Evolutionary conservation across 2,888 invertebrate genomes (phyloP), one percentile per base, ranked within the genome.

Genomic region (Andrena chrysosceles): DNA sequence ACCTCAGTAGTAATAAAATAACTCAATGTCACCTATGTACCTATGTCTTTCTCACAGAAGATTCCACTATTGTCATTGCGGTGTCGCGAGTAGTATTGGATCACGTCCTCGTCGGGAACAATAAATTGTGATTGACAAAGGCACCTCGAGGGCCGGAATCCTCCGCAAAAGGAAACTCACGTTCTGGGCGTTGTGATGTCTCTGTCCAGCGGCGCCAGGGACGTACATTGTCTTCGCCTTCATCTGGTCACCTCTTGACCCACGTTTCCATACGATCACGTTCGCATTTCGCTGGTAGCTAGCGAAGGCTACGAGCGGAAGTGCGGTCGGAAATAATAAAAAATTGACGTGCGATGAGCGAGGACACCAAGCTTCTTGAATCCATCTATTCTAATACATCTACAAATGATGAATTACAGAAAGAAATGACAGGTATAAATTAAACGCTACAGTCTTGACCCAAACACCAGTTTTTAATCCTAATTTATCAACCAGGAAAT

Each of bases 241-340:
- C 89, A 88, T 90, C 89, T 85, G 86, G 75, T 80, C 87, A 87
- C 89, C 89, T 85, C 81, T 85, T 80, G 90, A 90, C 89, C 90
- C 87, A 59, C 69, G 73, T 90, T 90, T 89, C 87, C 90, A 89
- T 90, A 88, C 80, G 82, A 85, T 83, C 89, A 85, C 87, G 87
- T 80, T 85, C 85, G 69, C 64, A 79, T 80, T 86, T 85, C 72
- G 67, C 77, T 64, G 60, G 59, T 75, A 33, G 71, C 81, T 77
- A 83, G 76, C 20, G 79, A 81, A n/a, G 68, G 77, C 2, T 80
- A 64, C 68, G 54, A 83, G 42, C 76, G 56, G 26, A 54, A 52
- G 33, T n/a, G 35, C 23, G 29, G 1, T 6, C 35, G 42, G 52
- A 10, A 35, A 60, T 59, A 35, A 31, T 10, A 7, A 26, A 29